These are phyloP conservation scores for Meta bourneti DNA, from an alignment of 2,888 invertebrate species.

Conservation along the genomic window DNA sequence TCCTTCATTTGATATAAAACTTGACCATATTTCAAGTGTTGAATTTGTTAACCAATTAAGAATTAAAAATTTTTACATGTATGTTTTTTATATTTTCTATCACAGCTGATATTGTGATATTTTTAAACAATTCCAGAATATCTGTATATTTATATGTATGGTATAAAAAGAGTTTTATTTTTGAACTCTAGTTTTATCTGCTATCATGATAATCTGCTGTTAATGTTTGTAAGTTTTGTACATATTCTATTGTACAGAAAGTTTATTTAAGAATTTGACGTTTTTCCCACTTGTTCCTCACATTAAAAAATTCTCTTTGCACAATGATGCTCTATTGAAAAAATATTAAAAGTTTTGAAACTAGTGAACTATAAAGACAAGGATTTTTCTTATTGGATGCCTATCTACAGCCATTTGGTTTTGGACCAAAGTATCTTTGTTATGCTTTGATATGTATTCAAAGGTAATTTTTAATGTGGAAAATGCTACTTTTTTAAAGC, in stretches of 20 bases:
- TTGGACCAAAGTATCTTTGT: too few relatives aligned
- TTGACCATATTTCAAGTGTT: too few relatives aligned
- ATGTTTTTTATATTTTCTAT: background rate
- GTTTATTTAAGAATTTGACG: background rate
- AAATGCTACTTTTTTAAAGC: too few relatives aligned
- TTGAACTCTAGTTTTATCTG: background rate
- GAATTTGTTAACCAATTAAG: too few relatives aligned
- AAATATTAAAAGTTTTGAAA: too few relatives aligned
- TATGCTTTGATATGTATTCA: too few relatives aligned
- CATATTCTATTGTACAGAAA: background rate
- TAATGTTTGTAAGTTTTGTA: constrained; percentile 27
- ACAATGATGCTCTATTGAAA: too few relatives aligned
- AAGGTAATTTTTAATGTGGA: too few relatives aligned
- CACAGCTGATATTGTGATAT: background rate
- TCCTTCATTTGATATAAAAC: too few relatives aligned
- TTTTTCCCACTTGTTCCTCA: background rate
- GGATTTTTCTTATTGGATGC: background rate
- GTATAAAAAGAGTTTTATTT: too few relatives aligned
- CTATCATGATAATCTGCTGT: background rate
- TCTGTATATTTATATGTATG: too few relatives aligned
- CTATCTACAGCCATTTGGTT: background rate
- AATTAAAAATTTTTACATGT: background rate
- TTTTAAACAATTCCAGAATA: background rate
- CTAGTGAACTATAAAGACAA: background rate
- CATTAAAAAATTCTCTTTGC: background rate